A percentile compares a stretch with the other conserved stretches of the same genome.
Evolutionary conservation across 2,113 vertebrate species (phyloP).

Genomic region (Ceyx melanurus): DNA sequence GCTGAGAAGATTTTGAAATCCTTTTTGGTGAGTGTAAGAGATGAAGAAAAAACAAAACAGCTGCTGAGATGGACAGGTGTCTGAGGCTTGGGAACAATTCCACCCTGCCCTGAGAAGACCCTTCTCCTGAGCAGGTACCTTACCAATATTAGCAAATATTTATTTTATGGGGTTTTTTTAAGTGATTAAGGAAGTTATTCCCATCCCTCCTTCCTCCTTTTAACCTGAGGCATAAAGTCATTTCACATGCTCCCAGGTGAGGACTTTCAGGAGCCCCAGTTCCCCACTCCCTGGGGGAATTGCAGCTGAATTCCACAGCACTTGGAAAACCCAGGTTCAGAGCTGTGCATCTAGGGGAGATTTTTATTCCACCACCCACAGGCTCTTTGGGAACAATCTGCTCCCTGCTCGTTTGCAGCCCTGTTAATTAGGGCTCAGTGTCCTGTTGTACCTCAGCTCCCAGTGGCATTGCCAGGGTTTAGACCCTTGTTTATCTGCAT

Average conservation of each 20-base stretch:
- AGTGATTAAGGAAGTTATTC: not conserved
- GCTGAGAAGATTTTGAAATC: not conserved
- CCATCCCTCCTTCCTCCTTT: not conserved
- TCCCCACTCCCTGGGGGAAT: not conserved
- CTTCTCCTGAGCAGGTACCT: not conserved
- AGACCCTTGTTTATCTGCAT: not conserved
- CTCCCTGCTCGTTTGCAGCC: not conserved
- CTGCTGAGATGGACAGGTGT: not conserved
- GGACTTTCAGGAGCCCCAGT: not conserved
- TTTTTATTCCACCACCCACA: not conserved
- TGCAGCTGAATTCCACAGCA: not conserved
- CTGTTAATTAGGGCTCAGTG: not conserved
- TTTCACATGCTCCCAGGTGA: not conserved
- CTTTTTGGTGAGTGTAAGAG: not conserved
- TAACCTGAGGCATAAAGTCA: not conserved
- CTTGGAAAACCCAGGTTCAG: not conserved
- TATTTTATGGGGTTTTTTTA: no score
- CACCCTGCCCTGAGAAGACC: not conserved
- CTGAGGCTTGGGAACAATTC: not conserved
- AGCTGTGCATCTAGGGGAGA: not conserved
- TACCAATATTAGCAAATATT: not conserved
- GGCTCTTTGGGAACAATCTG: not conserved
- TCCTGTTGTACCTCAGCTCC: not conserved
- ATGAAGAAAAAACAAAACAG: not conserved
- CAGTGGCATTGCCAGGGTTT: not conserved